Evolutionary conservation across 2,888 invertebrate genomes (phyloP).

Genomic region (Hypercompe scribonia): DNA sequence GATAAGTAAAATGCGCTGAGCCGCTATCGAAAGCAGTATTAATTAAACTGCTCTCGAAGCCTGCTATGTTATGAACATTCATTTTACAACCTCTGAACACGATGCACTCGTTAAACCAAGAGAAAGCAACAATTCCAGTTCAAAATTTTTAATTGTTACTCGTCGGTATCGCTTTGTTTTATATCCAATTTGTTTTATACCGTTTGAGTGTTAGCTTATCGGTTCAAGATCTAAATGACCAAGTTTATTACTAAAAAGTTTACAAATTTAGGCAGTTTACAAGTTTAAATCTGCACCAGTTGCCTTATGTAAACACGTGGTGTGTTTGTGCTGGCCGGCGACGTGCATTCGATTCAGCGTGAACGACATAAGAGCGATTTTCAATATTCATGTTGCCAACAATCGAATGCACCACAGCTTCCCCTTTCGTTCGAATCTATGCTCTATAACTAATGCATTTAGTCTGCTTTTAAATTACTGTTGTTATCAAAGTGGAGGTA

Average conservation of each 20-base stretch:
- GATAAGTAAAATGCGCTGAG: slow-evolving; percentile 50
- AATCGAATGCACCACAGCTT: slow-evolving; percentile 71
- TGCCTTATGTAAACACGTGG: slow-evolving; percentile 81
- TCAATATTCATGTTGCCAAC: slow-evolving; percentile 77
- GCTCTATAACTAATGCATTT: slow-evolving; percentile 66
- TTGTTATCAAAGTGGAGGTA: slow-evolving; percentile 65
- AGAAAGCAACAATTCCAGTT: slow-evolving; percentile 56
- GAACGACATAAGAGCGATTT: slow-evolving; percentile 79
- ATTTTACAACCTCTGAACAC: slow-evolving; percentile 59
- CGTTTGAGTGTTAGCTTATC: slow-evolving; percentile 20
- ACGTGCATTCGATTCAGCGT: slow-evolving; percentile 73
- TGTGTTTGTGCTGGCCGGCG: slow-evolving; percentile 62
- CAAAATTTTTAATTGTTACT: slow-evolving; percentile 50
- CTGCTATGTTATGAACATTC: slow-evolving; percentile 38
- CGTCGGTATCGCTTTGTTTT: slow-evolving; percentile 38
- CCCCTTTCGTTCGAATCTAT: slow-evolving; percentile 61
- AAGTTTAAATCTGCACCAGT: slow-evolving; percentile 72
- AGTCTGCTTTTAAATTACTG: slow-evolving; percentile 63
- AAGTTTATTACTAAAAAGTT: slow-evolving; percentile 63
- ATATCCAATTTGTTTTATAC: slow-evolving; percentile 31
- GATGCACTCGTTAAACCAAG: slow-evolving; percentile 56
- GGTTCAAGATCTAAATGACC: slow-evolving; percentile 15
- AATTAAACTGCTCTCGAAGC: slow-evolving; percentile 48
- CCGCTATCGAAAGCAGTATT: slow-evolving; percentile 10
- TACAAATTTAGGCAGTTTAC: slow-evolving; percentile 70